Evolutionary conservation across 2,797 vertebrate genomes (phyloP), one percentile per base, ranked within the genome.

Genomic region (Periparus ater): DNA sequence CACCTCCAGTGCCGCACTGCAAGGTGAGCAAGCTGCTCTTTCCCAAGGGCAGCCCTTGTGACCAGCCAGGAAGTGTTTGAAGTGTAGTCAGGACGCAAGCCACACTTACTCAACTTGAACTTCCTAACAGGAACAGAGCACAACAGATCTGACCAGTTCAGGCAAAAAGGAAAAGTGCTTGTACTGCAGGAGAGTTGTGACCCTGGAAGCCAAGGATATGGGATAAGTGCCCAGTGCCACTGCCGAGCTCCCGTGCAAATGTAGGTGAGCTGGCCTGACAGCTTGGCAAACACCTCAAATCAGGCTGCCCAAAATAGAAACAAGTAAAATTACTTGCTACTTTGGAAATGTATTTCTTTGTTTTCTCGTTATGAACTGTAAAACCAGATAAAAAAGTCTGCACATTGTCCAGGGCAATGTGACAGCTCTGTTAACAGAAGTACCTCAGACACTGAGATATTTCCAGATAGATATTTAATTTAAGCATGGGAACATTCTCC

Each of bases 321-420:
- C 78, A 14, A 89, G 78, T 15, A 34, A 89, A 94, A 91, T 68
- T n/a, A 85, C 78, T 77, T 44, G 89, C 94, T 89, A 50, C 75
- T 95, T 93, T 92, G 87, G 78, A 96, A 91, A 83, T 2, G 1
- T 30, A 61, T 83, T 91, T 77, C 79, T 96, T 48, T 0, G 0
- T 57, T 89, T 91, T 79, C 78, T 89, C 76, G 72, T 91, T 38
- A 65, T 40, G 76, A 94, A 85, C 86, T 53, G 61, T 30, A 88
- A 91, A 80, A 88, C 13, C 34, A 65, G 70, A 85, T 68, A 42
- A 81, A 90, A 85, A 57, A 8, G 48, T 63, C 70, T 77, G 81
- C 76, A 47, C 36, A 2, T 83, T 75, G 80, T 57, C 58, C 76
- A 51, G 81, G 54, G 83, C 67, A 72, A 34, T 1, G 48, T 20